phyloP scores from a whole-genome alignment of 1,140 invertebrate genomes.

The Bradynema listronoti region DNA sequence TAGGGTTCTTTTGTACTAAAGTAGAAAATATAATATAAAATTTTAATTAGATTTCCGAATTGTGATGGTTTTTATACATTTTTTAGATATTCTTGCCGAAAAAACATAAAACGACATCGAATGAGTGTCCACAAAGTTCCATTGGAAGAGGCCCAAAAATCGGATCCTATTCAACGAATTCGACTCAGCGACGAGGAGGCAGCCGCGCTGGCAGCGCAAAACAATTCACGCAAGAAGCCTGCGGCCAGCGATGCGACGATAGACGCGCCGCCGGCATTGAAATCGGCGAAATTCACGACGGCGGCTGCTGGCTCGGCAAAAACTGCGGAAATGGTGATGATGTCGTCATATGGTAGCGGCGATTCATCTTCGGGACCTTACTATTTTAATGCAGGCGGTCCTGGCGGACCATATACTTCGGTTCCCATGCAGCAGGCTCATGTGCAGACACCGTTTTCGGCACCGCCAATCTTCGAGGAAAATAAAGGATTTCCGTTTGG shows the following conservation, averaged over 20 bases:
- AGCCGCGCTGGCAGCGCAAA: neutral
- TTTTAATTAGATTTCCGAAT: too few species aligned
- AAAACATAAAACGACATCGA: conserved; percentile 47
- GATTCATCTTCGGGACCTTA: too few species aligned
- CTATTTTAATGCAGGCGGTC: neutral
- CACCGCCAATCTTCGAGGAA: neutral
- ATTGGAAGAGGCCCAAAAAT: conserved; percentile 22
- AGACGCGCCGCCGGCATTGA: too few species aligned
- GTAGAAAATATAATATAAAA: too few species aligned
- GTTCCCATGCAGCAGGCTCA: neutral
- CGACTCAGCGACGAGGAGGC: neutral
- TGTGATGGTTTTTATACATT: too few species aligned
- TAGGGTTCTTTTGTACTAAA: too few species aligned
- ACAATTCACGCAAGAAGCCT: neutral
- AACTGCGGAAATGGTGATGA: too few species aligned
- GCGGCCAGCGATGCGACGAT: neutral
- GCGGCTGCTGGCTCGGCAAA: neutral
- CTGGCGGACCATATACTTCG: neutral
- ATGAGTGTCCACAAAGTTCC: conserved; percentile 44
- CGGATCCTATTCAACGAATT: conserved; percentile 3
- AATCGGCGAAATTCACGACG: too few species aligned
- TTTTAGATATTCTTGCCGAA: conserved; percentile 46
- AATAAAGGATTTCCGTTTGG: too few species aligned
- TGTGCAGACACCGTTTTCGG: neutral
- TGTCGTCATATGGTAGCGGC: too few species aligned